These are phyloP conservation scores for Ceratitis capitata DNA, from an alignment of 1,140 invertebrate genomes.

Conservation along the genomic window DNA sequence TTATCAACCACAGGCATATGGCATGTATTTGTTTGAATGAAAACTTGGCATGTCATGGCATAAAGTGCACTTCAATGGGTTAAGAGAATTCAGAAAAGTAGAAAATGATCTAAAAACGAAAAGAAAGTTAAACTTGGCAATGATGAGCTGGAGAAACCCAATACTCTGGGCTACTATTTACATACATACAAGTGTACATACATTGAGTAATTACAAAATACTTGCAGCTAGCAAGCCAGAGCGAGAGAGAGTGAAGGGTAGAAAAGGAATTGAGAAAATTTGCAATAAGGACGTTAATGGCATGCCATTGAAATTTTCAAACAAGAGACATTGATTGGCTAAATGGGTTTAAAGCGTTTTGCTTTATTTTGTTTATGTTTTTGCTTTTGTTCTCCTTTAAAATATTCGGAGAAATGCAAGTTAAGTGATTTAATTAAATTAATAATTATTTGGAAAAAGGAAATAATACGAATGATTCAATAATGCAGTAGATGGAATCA, in stretches of 20 bases:
- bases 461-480: no score
- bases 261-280: background rate
- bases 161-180: background rate
- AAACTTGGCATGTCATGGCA: constrained; percentile 27
- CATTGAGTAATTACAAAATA: background rate
- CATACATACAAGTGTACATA: background rate
- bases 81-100: background rate
- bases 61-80: constrained; percentile 19
- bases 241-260: background rate
- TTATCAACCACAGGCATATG: background rate
- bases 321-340: constrained; percentile 9
- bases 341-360: background rate
- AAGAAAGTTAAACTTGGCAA: constrained; percentile 32
- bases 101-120: background rate
- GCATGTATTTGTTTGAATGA: background rate
- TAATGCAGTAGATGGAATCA: no score
- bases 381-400: no score
- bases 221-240: background rate
- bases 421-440: no score
- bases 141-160: background rate
- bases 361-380: no score
- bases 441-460: no score
- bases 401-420: no score
- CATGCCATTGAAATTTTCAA: background rate
- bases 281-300: background rate